Conservation (phyloP, 1,140 invertebrate species). For the Musca vetustissima region DNA sequence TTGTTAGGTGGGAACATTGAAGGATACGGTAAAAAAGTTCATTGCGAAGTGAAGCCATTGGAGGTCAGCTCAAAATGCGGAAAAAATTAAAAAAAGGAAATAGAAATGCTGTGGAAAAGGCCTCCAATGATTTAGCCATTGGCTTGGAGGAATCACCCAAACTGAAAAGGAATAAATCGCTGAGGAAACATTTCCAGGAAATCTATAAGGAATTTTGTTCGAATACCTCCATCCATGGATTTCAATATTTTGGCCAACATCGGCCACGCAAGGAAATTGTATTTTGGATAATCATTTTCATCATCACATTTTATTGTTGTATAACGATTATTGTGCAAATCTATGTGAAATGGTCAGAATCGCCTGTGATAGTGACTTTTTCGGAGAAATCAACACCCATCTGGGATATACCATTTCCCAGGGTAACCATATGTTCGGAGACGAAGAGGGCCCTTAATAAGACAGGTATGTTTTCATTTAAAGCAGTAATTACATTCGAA, state of each 20-base stretch:
- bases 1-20: too few species aligned
- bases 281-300: conserved; percentile 60
- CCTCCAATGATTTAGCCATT: too few species aligned
- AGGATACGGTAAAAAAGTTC: too few species aligned
- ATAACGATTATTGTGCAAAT: conserved; percentile 57
- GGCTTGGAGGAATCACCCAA: too few species aligned
- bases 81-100: too few species aligned
- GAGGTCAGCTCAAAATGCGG: too few species aligned
- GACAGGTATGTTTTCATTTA: conserved; percentile 25
- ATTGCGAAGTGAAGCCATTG: too few species aligned
- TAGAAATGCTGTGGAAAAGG: too few species aligned
- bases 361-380: conserved; percentile 64
- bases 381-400: conserved; percentile 60
- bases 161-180: too few species aligned
- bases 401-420: conserved; percentile 63
- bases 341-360: conserved; percentile 61
- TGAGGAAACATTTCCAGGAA: background rate
- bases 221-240: conserved; percentile 57
- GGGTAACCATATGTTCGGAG: conserved; percentile 61
- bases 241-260: conserved; percentile 57
- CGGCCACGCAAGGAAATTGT: conserved; percentile 54
- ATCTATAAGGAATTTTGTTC: conserved; percentile 53
- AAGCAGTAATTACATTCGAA: too few species aligned
- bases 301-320: conserved; percentile 57
- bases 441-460: conserved; percentile 46